Evolutionary conservation across 2,888 invertebrate species (phyloP), one percentile per base, ranked within the genome.

Genomic region (Coelogynopora nodosa): DNA sequence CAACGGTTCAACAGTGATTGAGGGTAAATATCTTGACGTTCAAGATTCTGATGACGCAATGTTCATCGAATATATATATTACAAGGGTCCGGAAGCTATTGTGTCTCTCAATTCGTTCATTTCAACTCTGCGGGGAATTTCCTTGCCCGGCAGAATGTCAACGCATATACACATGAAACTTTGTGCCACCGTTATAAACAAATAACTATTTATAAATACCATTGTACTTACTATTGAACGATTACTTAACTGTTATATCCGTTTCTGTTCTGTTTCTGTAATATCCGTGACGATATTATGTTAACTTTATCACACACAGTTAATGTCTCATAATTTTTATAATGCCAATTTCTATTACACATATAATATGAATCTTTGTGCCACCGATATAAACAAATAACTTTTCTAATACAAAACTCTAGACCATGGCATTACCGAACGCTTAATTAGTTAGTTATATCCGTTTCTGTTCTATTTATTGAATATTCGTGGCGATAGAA

Each of bases 401-500:
- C 49, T 5, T 49, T 49, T 49, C 49, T 49, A 49, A 18, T 49
- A 49, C 49, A 49, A 49, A 49, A 49, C 49, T 49, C 49, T 49
- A 49, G 49, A 49, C 18, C 49, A 49, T 49, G 5, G 18, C 49
- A 49, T 49, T 49, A 49, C 49, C 18, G 49, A 49, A 49, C 18
- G 10, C 49, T 49, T 49, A 49, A 49, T 49, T 49, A 49, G 18
- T 49, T 49, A n/a, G 49, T 49, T 49, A 49, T 49, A 49, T 49
- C 49, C 49, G 49, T 49, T 49, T 49, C 49, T 49, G 49, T 49
- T 49, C 49, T 49, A 13, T 49, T 49, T 49, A 49, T 49, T 5
- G 5, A 49, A 49, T 49, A 49, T 49, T 49, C 18, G 74, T 74
- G 74, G 74, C 74, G 74, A 74, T 74, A 74, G 74, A 74, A 74